Base-by-base conservation (phyloP, 2,888 invertebrate species). In the Autographa gamma region DNA sequence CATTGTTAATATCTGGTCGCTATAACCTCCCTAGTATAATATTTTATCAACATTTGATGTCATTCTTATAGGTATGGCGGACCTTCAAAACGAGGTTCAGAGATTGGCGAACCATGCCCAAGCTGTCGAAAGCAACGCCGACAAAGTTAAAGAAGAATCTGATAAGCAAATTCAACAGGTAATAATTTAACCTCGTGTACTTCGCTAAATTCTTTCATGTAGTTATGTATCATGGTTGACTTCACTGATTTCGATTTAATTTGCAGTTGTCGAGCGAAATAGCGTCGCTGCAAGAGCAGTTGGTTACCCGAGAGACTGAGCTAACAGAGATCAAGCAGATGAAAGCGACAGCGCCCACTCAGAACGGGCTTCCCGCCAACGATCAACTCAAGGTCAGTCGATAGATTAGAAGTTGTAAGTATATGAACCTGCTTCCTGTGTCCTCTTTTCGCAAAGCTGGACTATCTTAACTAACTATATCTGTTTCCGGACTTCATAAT, bases 41-140 rank as follows among this genome's bases (percentile, higher is more conserved):
- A 19, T 19, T 56, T 13, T 11, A 9, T 13, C 4, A 32, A 60
- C 16, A 2, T 3, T 69, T 73, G 31, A 19, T 18, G 75, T 79
- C 71, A 64, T 78, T 48, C n/a, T 48, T n/a, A 7, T 48, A 94
- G 93, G 86, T n/a, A 89, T 95, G 72, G 85, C 87, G 13, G 96
- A 96, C 66, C 90, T 96, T 68, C 93, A 95, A 71, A 93, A 92
- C 48, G 96, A 97, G 86, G 87, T 96, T n/a, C 93, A 95, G 74
- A 92, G 93, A 73, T 76, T 96, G 71, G 93, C 95, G 60, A 87
- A 79, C 62, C 92, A 90, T 62, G 91, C 91, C 11, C 91, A 93
- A 74, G 73, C 86, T 4, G 93, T 93, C 13, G 94, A 94, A 60
- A 81, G 63, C 66, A 90, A 86, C 62, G 79, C 90, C 43, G 95